A percentile compares a stretch with the other conserved stretches of the same genome.
Conservation (phyloP, 2,797 vertebrate genomes). For the Tokudaia muenninki region DNA sequence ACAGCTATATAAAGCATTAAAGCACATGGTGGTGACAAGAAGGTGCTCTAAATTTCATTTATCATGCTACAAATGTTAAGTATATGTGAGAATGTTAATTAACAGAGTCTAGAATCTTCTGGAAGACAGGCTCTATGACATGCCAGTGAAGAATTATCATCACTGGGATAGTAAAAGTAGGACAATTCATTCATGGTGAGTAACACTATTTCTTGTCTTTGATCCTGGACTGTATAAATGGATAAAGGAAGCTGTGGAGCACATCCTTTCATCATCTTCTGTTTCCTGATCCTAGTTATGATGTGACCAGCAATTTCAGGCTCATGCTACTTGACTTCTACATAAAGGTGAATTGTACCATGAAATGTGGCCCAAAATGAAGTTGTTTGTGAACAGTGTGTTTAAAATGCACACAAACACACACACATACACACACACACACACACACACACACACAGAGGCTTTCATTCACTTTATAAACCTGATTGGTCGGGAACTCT, state of each 20-base stretch:
- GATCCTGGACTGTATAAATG: background rate
- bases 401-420: background rate
- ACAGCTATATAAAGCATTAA: slow-evolving; percentile 6
- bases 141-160: too few relatives aligned
- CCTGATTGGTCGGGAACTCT: background rate
- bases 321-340: background rate
- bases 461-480: background rate
- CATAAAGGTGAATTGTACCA: background rate
- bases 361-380: background rate
- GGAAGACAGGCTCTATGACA: background rate
- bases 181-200: too few relatives aligned
- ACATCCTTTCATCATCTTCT: background rate
- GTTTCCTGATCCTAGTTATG: too few relatives aligned
- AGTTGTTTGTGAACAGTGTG: background rate
- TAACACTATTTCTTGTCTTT: background rate
- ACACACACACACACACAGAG: too few relatives aligned
- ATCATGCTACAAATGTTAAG: background rate
- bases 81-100: background rate
- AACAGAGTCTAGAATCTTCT: too few relatives aligned
- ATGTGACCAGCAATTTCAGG: background rate
- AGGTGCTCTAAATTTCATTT: background rate
- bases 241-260: background rate
- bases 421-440: background rate
- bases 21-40: background rate
- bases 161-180: background rate